Base-by-base conservation (phyloP, 1,140 invertebrate genomes). In the Papilio xuthus region DNA sequence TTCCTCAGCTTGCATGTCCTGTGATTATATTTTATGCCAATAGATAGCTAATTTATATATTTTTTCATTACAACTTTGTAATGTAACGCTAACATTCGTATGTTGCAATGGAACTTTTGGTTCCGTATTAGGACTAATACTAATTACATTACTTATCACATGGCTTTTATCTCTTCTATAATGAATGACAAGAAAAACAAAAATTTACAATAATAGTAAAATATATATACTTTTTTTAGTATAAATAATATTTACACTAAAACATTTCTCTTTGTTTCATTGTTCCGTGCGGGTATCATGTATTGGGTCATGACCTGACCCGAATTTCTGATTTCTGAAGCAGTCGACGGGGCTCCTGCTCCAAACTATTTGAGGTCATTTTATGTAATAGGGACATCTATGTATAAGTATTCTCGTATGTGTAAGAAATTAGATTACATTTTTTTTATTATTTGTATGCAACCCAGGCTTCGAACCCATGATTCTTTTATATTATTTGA, bases 211-310 rank as follows among this genome's bases (percentile, higher is more conserved):
- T 18, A 32, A 15, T 4, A 63, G 13, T 32, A 7, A 67, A 67
- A 67, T 67, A 12, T 28, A 67, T 67, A 12, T 67, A 12, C 15
- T 23, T 15, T 32, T 28, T 15, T 1, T 67, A 63, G 3, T 15
- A 13, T 26, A 26, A 67, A 67, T 15, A 18, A 2, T 28, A 32
- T 26, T 63, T n/a, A n/a, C n/a, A n/a, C 56, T 63, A 20, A 63
- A 53, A 53, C 60, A 67, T 67, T 67, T 67, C 60, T 13, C 60
- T 32, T 67, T 67, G 60, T 67, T 67, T 67, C 60, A 67, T 67
- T 67, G 60, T 67, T 67, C 60, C 26, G 60, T 18, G 60, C 26
- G 23, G 60, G 60, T 67, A 67, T 67, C 60, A 28, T 67, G 13
- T 67, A 28, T 28, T 67, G 13, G 60, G 60, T 67, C 60, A 32